Base-by-base conservation (phyloP, 92 coral and sea anemone genomes). In the Porites rus region DNA sequence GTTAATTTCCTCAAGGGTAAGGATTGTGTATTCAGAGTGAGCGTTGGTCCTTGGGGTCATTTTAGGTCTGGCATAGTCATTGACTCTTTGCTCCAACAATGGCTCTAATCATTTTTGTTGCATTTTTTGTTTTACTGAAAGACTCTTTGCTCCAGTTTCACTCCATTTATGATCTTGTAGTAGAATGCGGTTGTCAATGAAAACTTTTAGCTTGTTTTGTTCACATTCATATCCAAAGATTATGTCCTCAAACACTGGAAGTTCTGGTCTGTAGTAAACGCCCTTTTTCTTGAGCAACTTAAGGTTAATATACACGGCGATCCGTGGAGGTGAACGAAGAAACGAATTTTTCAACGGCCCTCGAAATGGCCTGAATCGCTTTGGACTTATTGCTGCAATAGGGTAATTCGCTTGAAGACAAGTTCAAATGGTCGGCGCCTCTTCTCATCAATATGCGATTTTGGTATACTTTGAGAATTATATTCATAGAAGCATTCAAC, bases 321-420 rank as follows among this genome's bases (percentile, higher is more conserved):
- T 19, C 18, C 78, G 79, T 43, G 90, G 90, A 9, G 90, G 87
- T 28, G 24, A 61, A 14, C 87, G 51, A 46, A 21, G 51, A 28
- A 90, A 85, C 13, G 87, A 58, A 9, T 56, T 3, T 2, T 70
- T 20, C 76, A 20, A 7, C 21, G 1, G 14, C n/a, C 7, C 58
- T 43, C 16, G 51, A 8, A 3, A 0, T 53, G 17, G 2, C 51
- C 17, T 58, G 20, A 71, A 86, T 17, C 52, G 66, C 62, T 59
- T 83, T n/a, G 90, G 93, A 19, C 93, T 85, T 81, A 90, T 90
- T 8, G 90, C 93, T n/a, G 82, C 90, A 25, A 79, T 87, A 10
- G 75, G 79, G 5, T 18, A 10, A 0, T 83, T 18, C 82, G 69
- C 60, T 81, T 2, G 10, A 90, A 90, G 24, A 80, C 93, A 1